These are phyloP conservation scores for Sebastes fasciatus DNA, from an alignment of 2,113 vertebrate species.

Conservation along the genomic window DNA sequence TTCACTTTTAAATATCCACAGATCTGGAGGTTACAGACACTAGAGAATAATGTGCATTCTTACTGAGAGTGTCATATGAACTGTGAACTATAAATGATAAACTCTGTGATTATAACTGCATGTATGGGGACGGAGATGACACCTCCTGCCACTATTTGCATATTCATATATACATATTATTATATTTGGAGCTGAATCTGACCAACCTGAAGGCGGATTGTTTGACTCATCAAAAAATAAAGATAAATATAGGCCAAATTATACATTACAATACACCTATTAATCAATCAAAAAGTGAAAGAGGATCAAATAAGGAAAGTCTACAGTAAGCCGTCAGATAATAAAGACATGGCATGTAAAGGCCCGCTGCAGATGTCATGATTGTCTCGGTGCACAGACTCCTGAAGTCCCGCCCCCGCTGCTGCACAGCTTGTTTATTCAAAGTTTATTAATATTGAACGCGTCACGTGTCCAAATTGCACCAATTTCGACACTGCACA, in stretches of 20 bases:
- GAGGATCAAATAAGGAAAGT: background rate
- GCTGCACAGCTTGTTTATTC: no score
- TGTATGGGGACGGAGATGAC: conserved; percentile 4
- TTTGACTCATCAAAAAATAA: conserved; percentile 39
- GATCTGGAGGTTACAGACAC: conserved; percentile 10
- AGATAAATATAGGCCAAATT: conserved; percentile 22
- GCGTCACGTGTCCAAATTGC: no score
- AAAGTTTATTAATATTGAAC: no score
- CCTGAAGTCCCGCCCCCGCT: no score
- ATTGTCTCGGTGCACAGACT: no score
- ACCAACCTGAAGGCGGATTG: conserved; percentile 25
- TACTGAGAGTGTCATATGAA: background rate
- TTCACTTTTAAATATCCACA: background rate
- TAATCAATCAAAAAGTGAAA: conserved; percentile 34
- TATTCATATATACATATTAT: conserved; percentile 20
- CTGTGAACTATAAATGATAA: background rate
- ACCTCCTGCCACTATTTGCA: conserved; percentile 30
- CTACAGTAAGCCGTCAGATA: background rate
- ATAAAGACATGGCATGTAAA: background rate
- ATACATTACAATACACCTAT: background rate
- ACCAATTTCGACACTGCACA: no score
- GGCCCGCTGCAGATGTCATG: no score
- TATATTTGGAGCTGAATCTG: conserved; percentile 24
- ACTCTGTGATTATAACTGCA: background rate
- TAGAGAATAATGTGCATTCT: background rate